Evolutionary conservation across 2,888 invertebrate species (phyloP), one percentile per base, ranked within the genome.

Genomic region (Agrochola macilenta): DNA sequence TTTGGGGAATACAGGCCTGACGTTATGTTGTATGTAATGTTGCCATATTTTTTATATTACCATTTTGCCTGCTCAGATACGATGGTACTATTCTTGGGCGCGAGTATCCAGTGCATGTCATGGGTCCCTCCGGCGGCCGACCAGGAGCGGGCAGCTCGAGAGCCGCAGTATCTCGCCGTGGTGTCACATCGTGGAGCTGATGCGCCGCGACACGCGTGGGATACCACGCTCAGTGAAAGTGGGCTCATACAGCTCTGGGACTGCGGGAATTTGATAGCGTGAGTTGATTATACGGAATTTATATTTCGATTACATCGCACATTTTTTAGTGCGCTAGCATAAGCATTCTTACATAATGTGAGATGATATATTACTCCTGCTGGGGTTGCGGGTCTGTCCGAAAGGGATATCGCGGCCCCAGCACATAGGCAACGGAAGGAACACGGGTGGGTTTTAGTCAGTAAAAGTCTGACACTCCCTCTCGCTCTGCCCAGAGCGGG

Each of bases 161-260:
- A 89, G 20, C 89, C 93, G 2, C 97, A 97, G 89, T 97, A 97
- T 89, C 89, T 98, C 69, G 97, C 98, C 8, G 95, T 98, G n/a
- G 95, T 97, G 66, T 93, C 97, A 20, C 97, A 97, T 88, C 93
- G 92, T 20, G 93, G 94, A 46, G 93, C 96, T 83, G 97, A 98
- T 87, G 89, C 89, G n/a, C 96, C 96, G 60, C 97, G 97, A 79
- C 85, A 90, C 11, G 89, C 79, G 39, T 87, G 95, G 54, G 93
- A 95, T 46, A 89, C 94, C 46, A 91, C 93, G 12, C 94, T 95
- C 77, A 74, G 85, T 2, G 97, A 97, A 69, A 93, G 95, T 7
- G 97, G 97, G n/a, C 89, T 97, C 5, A 95, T 98, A 87, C 98
- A 98, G 93, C 97, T 98, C 86, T 98, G 98, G 98, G 96, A 97